Evolutionary conservation across 1,140 invertebrate species (phyloP), one percentile per base, ranked within the genome.

Genomic region (Chironomus tepperi): DNA sequence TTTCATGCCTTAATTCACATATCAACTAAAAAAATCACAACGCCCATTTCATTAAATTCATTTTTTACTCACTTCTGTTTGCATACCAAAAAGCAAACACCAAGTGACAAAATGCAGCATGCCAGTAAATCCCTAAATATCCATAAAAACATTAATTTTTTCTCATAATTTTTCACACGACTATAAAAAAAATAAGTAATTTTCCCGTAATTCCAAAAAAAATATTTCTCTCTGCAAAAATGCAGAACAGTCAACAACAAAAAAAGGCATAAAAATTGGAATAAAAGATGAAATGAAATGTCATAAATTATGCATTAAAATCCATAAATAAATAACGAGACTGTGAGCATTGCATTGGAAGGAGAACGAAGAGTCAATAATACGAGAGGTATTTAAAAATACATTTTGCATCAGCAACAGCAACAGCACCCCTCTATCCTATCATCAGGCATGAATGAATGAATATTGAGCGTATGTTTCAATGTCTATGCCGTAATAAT

Each of bases 251-350:
- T 2, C 24, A 34, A 34, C 24, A 34, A 34, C 24, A 34, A 34
- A 34, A n/a, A 34, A 34, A 34, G 24, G 24, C 24, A 34, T 34
- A 34, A 34, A 34, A 34, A 34, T 34, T 34, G 24, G 24, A 34
- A 21, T 70, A 10, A 19, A 19, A 16, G 16, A 67, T 70, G 16
- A 19, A 70, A 16, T 16, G 18, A 70, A 21, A 70, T 18, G 64
- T 19, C 65, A 70, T 19, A 70, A 70, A 67, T 67, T 8, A 67
- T 67, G 65, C 65, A 70, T 70, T 16, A 21, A 6, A 70, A 70
- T 70, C 65, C 65, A 70, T 70, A 70, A 70, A 70, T 70, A 70
- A 70, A 70, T 70, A 70, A 67, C 18, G 64, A 67, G 64, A 7
- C 64, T n/a, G 9, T 57, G 47, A 12, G n/a, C 47, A 57, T 2